phyloP scores from a whole-genome alignment of 1,140 invertebrate genomes.

The Drosophila cardini region DNA sequence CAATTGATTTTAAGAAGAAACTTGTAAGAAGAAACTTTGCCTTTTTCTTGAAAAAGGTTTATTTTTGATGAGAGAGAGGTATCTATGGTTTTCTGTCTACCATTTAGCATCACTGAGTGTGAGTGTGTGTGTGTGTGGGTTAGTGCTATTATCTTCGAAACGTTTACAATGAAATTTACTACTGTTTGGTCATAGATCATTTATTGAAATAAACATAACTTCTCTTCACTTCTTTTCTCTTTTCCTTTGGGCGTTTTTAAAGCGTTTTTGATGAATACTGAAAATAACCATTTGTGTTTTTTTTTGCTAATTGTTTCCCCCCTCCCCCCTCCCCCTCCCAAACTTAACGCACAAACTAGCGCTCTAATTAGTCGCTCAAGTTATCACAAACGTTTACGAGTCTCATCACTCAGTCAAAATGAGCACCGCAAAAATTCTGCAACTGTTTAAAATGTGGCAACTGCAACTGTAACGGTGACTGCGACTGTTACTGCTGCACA shows the following conservation, averaged over 20 bases:
- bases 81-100: no score
- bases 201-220: slow-evolving; percentile 23
- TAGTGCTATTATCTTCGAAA: slow-evolving; percentile 19
- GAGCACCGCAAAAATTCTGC: slow-evolving; percentile 7
- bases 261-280: not conserved
- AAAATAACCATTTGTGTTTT: slow-evolving; percentile 2
- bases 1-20: no score
- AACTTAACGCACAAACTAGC: slow-evolving; percentile 11
- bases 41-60: no score
- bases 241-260: not conserved
- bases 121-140: slow-evolving; percentile 4
- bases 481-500: not conserved
- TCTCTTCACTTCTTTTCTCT: not conserved
- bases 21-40: no score
- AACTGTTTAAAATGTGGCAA: slow-evolving; percentile 10
- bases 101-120: no score
- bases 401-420: slow-evolving; percentile 32
- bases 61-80: no score
- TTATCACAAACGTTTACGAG: slow-evolving; percentile 38
- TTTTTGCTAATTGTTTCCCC: slow-evolving; percentile 17
- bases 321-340: not conserved
- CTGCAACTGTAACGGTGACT: slow-evolving; percentile 13
- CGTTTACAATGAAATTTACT: slow-evolving; percentile 42
- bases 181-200: slow-evolving; percentile 38
- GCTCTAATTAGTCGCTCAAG: slow-evolving; percentile 36